Base-by-base conservation (phyloP, 2,113 vertebrate species). In the Neolamprologus toae region DNA sequence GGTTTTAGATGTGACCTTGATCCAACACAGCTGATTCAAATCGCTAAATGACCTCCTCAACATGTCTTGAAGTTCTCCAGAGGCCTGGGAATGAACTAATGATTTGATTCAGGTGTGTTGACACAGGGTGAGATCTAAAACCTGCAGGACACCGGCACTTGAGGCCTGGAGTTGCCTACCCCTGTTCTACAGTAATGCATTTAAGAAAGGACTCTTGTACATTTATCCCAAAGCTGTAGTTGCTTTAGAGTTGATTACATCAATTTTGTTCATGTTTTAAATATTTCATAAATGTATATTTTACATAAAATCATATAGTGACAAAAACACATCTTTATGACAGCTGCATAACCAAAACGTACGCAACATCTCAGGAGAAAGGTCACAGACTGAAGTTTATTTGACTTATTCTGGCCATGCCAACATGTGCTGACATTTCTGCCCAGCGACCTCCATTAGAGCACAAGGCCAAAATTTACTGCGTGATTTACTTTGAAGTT, bases 111-210 rank as follows among this genome's bases (percentile, higher is more conserved):
- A 16, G 45, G 14, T 47, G 45, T 16, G 14, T 47, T 47, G 14
- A 47, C 45, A 4, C 45, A 47, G 14, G 45, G 45, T 47, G 45
- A 47, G 0, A 0, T 47, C 45, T 47, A 47, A 47, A 47, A 47
- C 45, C 14, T 47, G 14, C 45, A 47, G 45, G 14, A 47, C 14
- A 47, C 45, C 45, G 0, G 45, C 45, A 0, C 45, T 47, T 1
- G 14, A 47, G 45, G 45, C 45, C 45, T 47, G 14, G 45, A 47
- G 45, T 47, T 47, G 45, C 45, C 14, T 16, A 47, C 45, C 45
- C 45, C 45, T 47, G 45, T 13, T 68, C 7, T 40, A 23, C 33
- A 21, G 17, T 66, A 37, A 66, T 7, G n/a, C 63, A 9, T 68
- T 40, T 68, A 21, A 14, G 63, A 40, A 8, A 7, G 33, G 63